Conservation (phyloP, 2,797 vertebrate genomes). For the Nyctalus aviator region DNA sequence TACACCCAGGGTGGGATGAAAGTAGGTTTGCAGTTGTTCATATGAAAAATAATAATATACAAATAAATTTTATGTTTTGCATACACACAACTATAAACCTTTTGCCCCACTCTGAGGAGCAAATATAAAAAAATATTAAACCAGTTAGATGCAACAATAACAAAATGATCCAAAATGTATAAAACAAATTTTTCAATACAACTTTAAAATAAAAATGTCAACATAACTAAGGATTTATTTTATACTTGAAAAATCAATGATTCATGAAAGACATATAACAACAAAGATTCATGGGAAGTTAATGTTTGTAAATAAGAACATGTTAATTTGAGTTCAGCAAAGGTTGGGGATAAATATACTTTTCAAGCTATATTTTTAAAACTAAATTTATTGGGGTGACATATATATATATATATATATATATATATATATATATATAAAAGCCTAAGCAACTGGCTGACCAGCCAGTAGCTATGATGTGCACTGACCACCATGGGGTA, state of each 20-base stretch:
- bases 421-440: too few relatives aligned
- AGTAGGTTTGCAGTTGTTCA: not conserved
- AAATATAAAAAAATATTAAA: not conserved
- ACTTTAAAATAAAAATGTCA: slow-evolving; percentile 18
- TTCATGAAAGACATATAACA: not conserved
- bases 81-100: not conserved
- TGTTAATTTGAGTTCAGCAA: not conserved
- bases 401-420: too few relatives aligned
- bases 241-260: not conserved
- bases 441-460: too few relatives aligned
- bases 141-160: not conserved
- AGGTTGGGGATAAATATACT: not conserved
- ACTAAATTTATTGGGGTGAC: not conserved
- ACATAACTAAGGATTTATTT: not conserved
- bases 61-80: not conserved
- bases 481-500: too few relatives aligned
- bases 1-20: not conserved
- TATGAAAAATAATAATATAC: not conserved
- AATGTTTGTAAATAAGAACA: not conserved
- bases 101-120: too few relatives aligned
- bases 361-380: slow-evolving; percentile 23
- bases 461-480: too few relatives aligned
- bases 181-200: not conserved
- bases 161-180: slow-evolving; percentile 10
- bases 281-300: slow-evolving; percentile 8